Evolutionary conservation across 2,888 invertebrate species (phyloP).

Genomic region (Drosophila buzzatii): DNA sequence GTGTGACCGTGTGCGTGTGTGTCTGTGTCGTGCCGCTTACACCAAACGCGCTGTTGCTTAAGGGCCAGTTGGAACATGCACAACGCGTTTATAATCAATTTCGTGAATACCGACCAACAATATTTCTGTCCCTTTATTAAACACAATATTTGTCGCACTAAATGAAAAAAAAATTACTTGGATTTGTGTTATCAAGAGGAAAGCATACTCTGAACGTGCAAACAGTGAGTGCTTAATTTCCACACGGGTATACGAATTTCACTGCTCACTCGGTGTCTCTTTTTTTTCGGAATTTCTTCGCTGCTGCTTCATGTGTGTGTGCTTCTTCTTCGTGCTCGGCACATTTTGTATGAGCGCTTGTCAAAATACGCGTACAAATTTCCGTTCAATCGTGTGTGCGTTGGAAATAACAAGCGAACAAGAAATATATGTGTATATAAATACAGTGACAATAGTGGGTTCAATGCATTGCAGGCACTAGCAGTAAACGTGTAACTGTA

Average conservation of each 20-base stretch:
- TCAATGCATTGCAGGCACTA: not conserved
- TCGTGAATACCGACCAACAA: constrained; percentile 12
- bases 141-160: not conserved
- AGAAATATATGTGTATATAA: constrained; percentile 11
- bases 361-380: constrained; percentile 77
- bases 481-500: constrained; percentile 1
- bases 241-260: constrained; percentile 62
- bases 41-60: constrained; percentile 65
- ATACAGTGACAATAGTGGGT: not conserved
- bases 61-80: constrained; percentile 55
- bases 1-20: constrained; percentile 34
- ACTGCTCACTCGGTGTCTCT: constrained; percentile 55
- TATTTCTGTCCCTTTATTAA: not conserved
- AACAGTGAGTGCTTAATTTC: constrained; percentile 48
- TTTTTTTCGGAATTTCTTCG: constrained; percentile 68
- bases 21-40: constrained; percentile 59
- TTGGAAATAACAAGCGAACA: constrained; percentile 47
- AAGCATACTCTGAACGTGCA: constrained; percentile 16
- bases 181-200: constrained; percentile 11
- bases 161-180: not conserved
- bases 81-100: constrained; percentile 18
- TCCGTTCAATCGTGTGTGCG: constrained; percentile 58
- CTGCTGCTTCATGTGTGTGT: constrained; percentile 47
- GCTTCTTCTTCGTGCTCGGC: constrained; percentile 77
- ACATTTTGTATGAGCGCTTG: constrained; percentile 79